phyloP scores from a whole-genome alignment of 1,140 invertebrate species.

The Holotrichia oblita region DNA sequence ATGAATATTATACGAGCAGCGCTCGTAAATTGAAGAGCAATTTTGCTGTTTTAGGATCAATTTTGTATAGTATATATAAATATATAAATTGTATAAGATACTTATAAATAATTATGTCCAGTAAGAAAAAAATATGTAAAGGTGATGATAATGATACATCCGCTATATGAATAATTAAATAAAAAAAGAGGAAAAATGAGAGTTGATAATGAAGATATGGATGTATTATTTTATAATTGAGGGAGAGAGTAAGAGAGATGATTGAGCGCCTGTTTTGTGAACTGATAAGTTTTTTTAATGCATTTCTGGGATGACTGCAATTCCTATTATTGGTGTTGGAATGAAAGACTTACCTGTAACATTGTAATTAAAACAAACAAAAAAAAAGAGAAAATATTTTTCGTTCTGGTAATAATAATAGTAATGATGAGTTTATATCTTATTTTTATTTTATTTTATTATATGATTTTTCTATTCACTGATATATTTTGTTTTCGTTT shows the following conservation, averaged over 20 bases:
- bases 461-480: neutral
- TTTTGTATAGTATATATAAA: constrained; percentile 58
- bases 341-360: constrained; percentile 58
- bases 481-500: constrained; percentile 23
- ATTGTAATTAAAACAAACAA: constrained; percentile 49
- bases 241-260: neutral
- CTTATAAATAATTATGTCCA: constrained; percentile 55
- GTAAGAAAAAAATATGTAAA: constrained; percentile 48
- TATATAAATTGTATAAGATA: constrained; percentile 54
- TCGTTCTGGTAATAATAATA: constrained; percentile 1
- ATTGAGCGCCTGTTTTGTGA: constrained; percentile 47
- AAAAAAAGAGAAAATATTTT: constrained; percentile 35
- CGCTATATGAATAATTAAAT: constrained; percentile 12
- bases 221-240: constrained; percentile 53
- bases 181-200: neutral
- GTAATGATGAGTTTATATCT: constrained; percentile 11
- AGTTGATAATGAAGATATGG: constrained; percentile 36
- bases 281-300: constrained; percentile 44
- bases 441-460: constrained; percentile 6
- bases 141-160: constrained; percentile 42
- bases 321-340: constrained; percentile 58
- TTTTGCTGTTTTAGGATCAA: constrained; percentile 52
- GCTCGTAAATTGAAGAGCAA: constrained; percentile 41
- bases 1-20: constrained; percentile 38
- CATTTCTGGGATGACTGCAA: constrained; percentile 49